Percentiles rank a stretch among this genome's conserved stretches.
Evolutionary conservation across 92 coral and sea anemone genomes (phyloP).

Genomic region (Bergia puertoricense): DNA sequence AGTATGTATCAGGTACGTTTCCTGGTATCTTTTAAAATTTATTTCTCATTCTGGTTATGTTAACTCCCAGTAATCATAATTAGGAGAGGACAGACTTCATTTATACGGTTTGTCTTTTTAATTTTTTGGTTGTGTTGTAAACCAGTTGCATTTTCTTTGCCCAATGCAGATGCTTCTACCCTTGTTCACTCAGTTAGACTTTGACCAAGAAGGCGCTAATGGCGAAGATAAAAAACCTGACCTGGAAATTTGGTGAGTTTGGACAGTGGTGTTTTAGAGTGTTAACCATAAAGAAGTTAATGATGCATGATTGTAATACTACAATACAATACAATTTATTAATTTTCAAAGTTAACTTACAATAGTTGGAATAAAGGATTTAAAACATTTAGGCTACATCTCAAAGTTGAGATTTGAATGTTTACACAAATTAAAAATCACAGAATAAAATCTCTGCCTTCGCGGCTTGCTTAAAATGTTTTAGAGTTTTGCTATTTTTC

Average conservation of each 20-base stretch:
- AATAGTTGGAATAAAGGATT: no score
- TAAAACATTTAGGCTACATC: no score
- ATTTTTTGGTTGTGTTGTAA: background rate
- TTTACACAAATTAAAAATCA: no score
- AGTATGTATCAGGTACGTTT: no score
- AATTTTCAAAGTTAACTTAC: no score
- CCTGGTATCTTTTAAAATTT: background rate
- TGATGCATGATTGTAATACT: no score
- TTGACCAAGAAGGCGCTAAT: conserved; percentile 74
- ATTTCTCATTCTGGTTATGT: no score
- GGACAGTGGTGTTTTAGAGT: background rate
- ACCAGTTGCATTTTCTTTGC: background rate
- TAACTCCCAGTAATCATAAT: background rate
- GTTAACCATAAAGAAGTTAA: background rate
- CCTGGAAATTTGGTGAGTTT: conserved; percentile 86
- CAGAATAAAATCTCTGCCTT: no score
- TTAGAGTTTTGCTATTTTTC: no score
- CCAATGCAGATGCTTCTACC: conserved; percentile 87
- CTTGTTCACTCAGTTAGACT: conserved; percentile 91
- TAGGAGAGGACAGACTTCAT: background rate
- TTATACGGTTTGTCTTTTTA: background rate
- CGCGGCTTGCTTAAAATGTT: no score
- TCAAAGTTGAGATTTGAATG: no score
- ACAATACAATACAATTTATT: no score
- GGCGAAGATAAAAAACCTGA: conserved; percentile 62